Conservation (phyloP, 2,888 invertebrate species). For the Aphidius colemani region DNA sequence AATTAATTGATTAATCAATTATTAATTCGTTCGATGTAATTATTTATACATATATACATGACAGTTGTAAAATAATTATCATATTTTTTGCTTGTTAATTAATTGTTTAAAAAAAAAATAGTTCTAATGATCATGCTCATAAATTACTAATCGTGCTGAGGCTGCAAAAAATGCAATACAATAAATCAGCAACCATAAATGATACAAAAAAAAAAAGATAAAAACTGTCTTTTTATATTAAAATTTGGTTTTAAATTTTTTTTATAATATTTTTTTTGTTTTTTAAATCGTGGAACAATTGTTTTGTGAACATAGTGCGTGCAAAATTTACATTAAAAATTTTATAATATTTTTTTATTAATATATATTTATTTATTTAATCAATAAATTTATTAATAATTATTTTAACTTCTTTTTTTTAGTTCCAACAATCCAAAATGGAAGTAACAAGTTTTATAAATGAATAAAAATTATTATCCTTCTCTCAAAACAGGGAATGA, state of each 20-base stretch:
- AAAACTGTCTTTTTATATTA: background rate
- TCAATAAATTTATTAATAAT: no score
- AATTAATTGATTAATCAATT: slow-evolving; percentile 17
- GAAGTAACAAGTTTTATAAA: slow-evolving; percentile 24
- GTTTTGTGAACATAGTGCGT: background rate
- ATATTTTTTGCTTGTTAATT: background rate
- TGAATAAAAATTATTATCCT: slow-evolving; percentile 20
- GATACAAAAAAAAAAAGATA: background rate
- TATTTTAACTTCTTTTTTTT: no score
- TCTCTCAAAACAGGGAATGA: slow-evolving; percentile 30
- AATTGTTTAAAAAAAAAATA: background rate
- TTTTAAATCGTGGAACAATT: background rate
- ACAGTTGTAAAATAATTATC: slow-evolving; percentile 18
- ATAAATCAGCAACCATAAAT: background rate
- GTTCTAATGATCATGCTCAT: slow-evolving; percentile 16
- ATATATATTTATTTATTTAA: background rate
- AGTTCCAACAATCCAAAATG: slow-evolving; percentile 12
- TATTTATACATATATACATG: slow-evolving; percentile 37
- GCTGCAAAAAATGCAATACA: background rate
- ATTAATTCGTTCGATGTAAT: background rate
- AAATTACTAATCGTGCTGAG: slow-evolving; percentile 15
- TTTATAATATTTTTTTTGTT: no score
- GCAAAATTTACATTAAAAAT: background rate
- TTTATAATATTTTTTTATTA: background rate
- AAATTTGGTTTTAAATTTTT: no score